Evolutionary conservation across 2,888 invertebrate genomes (phyloP).

Genomic region (Galerucella calmariensis): DNA sequence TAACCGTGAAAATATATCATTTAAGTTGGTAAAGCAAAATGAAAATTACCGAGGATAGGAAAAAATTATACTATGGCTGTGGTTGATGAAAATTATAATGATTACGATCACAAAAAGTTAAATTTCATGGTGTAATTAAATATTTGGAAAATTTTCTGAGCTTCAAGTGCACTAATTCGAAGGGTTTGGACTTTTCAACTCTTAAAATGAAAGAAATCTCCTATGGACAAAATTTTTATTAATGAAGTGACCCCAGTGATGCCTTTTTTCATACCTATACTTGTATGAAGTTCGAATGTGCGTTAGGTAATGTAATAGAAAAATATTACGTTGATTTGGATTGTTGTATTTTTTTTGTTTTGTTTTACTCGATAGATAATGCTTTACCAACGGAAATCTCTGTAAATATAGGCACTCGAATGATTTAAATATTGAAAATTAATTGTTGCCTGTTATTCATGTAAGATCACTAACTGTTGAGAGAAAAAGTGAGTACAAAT

Average conservation of each 20-base stretch:
- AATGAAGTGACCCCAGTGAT: not conserved
- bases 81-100: slow-evolving; percentile 21
- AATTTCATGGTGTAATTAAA: not conserved
- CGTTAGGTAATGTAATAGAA: not conserved
- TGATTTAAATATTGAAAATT: slow-evolving; percentile 49
- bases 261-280: slow-evolving; percentile 2
- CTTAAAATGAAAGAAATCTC: not conserved
- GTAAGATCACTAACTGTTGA: slow-evolving; percentile 47
- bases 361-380: slow-evolving; percentile 4
- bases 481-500: slow-evolving; percentile 54
- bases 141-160: not conserved
- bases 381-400: slow-evolving; percentile 37
- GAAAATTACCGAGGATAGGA: slow-evolving; percentile 19
- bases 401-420: slow-evolving; percentile 57
- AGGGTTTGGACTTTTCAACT: no score
- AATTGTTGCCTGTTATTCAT: slow-evolving; percentile 57
- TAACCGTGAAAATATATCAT: slow-evolving; percentile 18
- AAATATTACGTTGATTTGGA: not conserved
- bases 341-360: not conserved
- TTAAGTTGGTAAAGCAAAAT: slow-evolving; percentile 33
- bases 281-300: not conserved
- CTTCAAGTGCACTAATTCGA: no score
- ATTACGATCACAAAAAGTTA: not conserved
- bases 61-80: slow-evolving; percentile 28
- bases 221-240: not conserved